Conservation (phyloP, 2,113 vertebrate species). For the Polypterus senegalus region DNA sequence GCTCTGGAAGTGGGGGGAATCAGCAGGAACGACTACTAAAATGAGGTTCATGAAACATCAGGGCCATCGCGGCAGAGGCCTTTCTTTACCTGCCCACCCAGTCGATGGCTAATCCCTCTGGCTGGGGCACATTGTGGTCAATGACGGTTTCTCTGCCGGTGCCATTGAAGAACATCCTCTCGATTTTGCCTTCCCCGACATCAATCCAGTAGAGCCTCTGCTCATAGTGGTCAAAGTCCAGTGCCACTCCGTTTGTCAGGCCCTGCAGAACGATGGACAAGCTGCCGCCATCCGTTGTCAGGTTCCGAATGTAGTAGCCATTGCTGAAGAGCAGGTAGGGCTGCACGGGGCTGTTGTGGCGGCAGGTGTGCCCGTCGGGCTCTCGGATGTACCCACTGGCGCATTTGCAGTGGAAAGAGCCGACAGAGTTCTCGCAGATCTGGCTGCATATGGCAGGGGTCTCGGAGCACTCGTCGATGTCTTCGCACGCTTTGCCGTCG, state of each 20-base stretch:
- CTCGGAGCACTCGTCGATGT: conserved; percentile 38
- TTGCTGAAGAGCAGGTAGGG: conserved; percentile 44
- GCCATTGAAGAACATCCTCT: conserved; percentile 43
- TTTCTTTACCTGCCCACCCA: conserved; percentile 45
- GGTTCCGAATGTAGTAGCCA: conserved; percentile 47
- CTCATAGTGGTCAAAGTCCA: conserved; percentile 42
- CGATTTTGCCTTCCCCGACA: conserved; percentile 26
- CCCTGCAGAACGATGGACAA: conserved; percentile 40
- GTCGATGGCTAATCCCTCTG: conserved; percentile 41
- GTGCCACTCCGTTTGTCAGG: conserved; percentile 30
- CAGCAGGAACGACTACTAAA: too few relatives aligned
- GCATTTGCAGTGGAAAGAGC: conserved; percentile 46
- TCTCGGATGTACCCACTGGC: conserved; percentile 42
- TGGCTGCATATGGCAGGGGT: conserved; percentile 43
- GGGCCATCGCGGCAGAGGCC: not conserved
- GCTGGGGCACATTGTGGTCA: conserved; percentile 17
- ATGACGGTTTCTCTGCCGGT: conserved; percentile 32
- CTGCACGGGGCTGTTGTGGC: conserved; percentile 44
- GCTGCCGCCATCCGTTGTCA: conserved; percentile 38
- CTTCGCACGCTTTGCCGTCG: conserved; percentile 46
- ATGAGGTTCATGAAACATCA: not conserved
- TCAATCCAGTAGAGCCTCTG: conserved; percentile 46
- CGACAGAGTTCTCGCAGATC: conserved; percentile 38
- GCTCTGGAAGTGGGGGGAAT: too few relatives aligned
- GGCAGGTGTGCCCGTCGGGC: conserved; percentile 40